Base-by-base conservation (phyloP, 2,797 vertebrate genomes). In the Serranus cabrilla region DNA sequence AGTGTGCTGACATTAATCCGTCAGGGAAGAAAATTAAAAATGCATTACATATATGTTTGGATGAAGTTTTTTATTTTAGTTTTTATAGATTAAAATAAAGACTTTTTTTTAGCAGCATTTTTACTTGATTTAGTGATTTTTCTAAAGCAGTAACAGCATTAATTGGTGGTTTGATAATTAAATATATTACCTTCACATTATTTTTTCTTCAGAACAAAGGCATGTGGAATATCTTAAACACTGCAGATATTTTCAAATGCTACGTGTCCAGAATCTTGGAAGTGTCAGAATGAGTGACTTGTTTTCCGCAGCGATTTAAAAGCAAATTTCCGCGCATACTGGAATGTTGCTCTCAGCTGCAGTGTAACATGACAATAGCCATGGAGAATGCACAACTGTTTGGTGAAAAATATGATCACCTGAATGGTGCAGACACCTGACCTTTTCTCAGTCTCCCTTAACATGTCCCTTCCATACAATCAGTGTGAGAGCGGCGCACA, bases 401-500 rank as follows among this genome's bases (percentile, higher is more conserved):
- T 96, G 91, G 94, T 93, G 90, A 93, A 95, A 95, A 95, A 95
- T 93, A 94, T 93, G 93, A 95, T 94, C 94, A 94, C 92, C 94
- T 94, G 95, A 94, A 91, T 79, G 84, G 91, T 91, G 94, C 91
- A 96, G 95, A 96, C 95, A 95, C 93, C 92, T 96, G 95, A 96
- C 95, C 95, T 96, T 96, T 95, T 95, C 94, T 91, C 90, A 85
- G 85, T 93, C 93, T 95, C 92, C 93, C 89, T 92, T 94, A 95
- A 95, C 95, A 96, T 94, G 95, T 95, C 94, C 95, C 94, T 93
- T 95, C 91, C 92, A 94, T 93, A 91, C 93, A 95, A 94, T 93
- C 93, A 93, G 91, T 83, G 89, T 76, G 71, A 86, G 89, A 88
- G 91, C 89, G 73, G 88, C 21, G 91, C 92, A 87, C 89, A 94